Evolutionary conservation across 2,888 invertebrate species (phyloP).

Genomic region (Argyresthia albistria): DNA sequence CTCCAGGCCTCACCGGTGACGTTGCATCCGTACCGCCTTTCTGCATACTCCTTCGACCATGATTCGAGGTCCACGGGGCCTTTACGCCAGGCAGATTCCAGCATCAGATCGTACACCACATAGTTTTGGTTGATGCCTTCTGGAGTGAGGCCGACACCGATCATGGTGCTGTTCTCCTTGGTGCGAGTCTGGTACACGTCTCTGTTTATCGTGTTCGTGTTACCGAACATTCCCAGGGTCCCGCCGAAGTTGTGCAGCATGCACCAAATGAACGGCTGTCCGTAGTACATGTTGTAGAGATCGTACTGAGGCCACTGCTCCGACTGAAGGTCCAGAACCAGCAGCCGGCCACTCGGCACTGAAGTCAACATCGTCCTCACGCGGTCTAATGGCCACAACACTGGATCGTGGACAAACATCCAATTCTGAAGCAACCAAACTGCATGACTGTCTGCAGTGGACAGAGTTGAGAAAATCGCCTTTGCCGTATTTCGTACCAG

Average conservation of each 20-base stretch:
- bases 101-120: constrained; percentile 91
- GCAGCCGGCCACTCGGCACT: constrained; percentile 83
- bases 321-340: constrained; percentile 91
- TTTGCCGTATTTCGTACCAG: constrained; percentile 76
- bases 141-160: constrained; percentile 92
- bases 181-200: constrained; percentile 75
- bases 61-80: constrained; percentile 70
- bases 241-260: constrained; percentile 98
- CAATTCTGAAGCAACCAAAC: constrained; percentile 93
- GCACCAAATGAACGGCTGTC: constrained; percentile 97
- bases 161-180: constrained; percentile 81
- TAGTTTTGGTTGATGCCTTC: constrained; percentile 98
- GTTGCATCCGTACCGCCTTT: constrained; percentile 81
- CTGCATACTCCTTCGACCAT: constrained; percentile 79
- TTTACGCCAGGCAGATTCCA: constrained; percentile 84
- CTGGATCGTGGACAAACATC: constrained; percentile 80
- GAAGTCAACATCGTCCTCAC: constrained; percentile 83
- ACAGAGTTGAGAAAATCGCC: constrained; percentile 81
- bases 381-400: constrained; percentile 78
- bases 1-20: constrained; percentile 77
- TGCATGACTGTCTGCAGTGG: constrained; percentile 78
- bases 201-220: constrained; percentile 79
- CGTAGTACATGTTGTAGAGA: constrained; percentile 85
- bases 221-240: constrained; percentile 93
- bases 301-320: constrained; percentile 88